Percentiles rank a stretch among this genome's conserved stretches.
Evolutionary conservation across 2,113 vertebrate species (phyloP).

Genomic region (Vimba vimba): DNA sequence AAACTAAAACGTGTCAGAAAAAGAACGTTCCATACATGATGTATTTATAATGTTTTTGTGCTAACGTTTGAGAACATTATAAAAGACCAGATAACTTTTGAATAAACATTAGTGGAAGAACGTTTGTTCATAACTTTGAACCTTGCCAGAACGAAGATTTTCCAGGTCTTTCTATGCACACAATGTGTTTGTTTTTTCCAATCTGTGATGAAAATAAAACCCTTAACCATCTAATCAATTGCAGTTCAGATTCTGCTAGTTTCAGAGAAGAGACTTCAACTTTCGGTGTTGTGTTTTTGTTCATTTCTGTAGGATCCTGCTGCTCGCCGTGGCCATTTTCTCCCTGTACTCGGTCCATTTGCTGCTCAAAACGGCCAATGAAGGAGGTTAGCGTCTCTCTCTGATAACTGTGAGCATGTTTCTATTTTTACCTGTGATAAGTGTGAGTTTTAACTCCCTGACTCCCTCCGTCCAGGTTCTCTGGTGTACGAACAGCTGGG

Average conservation of each 20-base stretch:
- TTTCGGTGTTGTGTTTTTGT: neutral
- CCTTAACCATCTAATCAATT: too few relatives aligned
- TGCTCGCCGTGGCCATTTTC: constrained; percentile 87
- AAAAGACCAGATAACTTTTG: too few relatives aligned
- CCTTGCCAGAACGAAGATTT: neutral
- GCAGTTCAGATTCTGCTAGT: too few relatives aligned
- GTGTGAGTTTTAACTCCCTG: neutral
- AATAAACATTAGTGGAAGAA: too few relatives aligned
- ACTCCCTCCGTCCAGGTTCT: constrained; percentile 76
- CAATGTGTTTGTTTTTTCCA: neutral
- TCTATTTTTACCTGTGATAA: neutral
- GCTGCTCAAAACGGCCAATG: constrained; percentile 95
- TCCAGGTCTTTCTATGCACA: neutral
- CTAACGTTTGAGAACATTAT: too few relatives aligned
- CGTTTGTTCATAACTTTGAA: too few relatives aligned
- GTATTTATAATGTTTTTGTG: too few relatives aligned
- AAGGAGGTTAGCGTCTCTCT: constrained; percentile 87
- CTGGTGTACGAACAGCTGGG: constrained; percentile 93
- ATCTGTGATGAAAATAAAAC: neutral
- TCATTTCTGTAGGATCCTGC: constrained; percentile 82
- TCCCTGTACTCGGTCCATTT: constrained; percentile 97
- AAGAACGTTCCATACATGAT: too few relatives aligned
- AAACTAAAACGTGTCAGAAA: too few relatives aligned
- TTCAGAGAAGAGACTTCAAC: too few relatives aligned
- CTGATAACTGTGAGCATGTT: neutral